phyloP scores from a whole-genome alignment of 2,888 invertebrate species.

The Phaonia tiefii region DNA sequence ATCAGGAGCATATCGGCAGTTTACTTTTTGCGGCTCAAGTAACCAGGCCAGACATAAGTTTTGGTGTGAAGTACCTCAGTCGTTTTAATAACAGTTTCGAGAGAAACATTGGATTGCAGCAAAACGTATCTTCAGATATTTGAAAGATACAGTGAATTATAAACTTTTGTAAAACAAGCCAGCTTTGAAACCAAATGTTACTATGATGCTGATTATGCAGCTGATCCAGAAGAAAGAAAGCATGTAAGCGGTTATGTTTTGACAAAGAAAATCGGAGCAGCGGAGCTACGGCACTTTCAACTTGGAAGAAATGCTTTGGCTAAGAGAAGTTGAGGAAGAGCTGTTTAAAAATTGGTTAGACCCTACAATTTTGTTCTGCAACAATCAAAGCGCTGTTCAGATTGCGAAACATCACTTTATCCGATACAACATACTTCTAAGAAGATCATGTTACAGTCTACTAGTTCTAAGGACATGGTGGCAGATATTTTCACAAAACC shows the following conservation, averaged over 20 bases:
- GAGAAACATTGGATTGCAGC: constrained; percentile 35
- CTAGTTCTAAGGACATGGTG: constrained; percentile 15
- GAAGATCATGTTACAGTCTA: neutral
- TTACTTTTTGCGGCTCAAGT: constrained; percentile 39
- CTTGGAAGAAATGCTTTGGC: constrained; percentile 38
- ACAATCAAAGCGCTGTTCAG: no score
- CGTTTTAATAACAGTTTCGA: constrained; percentile 24
- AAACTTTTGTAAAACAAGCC: constrained; percentile 69
- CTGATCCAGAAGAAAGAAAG: constrained; percentile 35
- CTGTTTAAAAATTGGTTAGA: constrained; percentile 36
- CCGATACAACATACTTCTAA: neutral
- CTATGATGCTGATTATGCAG: constrained; percentile 60
- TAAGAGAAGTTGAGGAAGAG: constrained; percentile 2
- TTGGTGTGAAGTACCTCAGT: constrained; percentile 15
- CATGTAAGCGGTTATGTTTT: constrained; percentile 32
- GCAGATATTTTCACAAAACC: constrained; percentile 31
- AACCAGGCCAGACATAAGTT: constrained; percentile 30
- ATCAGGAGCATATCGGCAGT: constrained; percentile 23
- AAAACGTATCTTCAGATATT: constrained; percentile 39
- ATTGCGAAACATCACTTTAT: constrained; percentile 26
- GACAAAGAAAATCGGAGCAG: constrained; percentile 36
- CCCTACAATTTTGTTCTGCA: no score
- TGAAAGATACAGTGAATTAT: constrained; percentile 28
- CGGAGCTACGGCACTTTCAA: constrained; percentile 30
- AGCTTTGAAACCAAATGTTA: constrained; percentile 78